Conservation (phyloP, 1,140 invertebrate genomes). For the Panonychus citri region DNA sequence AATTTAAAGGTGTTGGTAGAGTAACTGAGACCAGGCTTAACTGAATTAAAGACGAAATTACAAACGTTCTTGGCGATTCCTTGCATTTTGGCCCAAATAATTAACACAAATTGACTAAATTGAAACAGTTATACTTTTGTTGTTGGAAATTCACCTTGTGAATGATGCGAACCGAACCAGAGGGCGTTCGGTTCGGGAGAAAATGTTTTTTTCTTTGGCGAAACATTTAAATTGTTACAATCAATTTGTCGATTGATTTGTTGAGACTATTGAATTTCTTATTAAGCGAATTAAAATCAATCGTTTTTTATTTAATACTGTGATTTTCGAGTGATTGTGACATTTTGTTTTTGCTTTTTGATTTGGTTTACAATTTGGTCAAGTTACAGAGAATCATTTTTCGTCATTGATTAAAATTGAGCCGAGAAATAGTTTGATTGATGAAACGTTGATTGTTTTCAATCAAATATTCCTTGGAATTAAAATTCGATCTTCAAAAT, state of each 20-base stretch:
- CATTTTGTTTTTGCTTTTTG: no score
- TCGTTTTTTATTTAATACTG: no score
- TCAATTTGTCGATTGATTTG: no score
- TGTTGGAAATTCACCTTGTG: not conserved
- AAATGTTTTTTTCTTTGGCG: not conserved
- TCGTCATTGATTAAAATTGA: no score
- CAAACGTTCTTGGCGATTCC: not conserved
- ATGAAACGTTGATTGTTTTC: no score
- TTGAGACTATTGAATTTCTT: no score
- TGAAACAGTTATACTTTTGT: not conserved
- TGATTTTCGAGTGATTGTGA: no score
- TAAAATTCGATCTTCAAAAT: not conserved
- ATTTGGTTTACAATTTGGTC: no score
- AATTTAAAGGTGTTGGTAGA: not conserved
- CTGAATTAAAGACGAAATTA: not conserved
- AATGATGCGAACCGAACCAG: not conserved
- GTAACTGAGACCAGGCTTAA: not conserved
- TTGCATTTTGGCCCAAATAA: not conserved
- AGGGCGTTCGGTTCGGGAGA: not conserved
- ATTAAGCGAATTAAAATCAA: no score
- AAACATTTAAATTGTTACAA: not conserved
- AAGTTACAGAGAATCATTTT: no score
- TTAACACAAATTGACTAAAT: not conserved
- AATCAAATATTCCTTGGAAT: no score
- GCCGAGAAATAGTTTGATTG: no score